Conservation (phyloP, 1,140 invertebrate species). For the Potamilus streckersoni region DNA sequence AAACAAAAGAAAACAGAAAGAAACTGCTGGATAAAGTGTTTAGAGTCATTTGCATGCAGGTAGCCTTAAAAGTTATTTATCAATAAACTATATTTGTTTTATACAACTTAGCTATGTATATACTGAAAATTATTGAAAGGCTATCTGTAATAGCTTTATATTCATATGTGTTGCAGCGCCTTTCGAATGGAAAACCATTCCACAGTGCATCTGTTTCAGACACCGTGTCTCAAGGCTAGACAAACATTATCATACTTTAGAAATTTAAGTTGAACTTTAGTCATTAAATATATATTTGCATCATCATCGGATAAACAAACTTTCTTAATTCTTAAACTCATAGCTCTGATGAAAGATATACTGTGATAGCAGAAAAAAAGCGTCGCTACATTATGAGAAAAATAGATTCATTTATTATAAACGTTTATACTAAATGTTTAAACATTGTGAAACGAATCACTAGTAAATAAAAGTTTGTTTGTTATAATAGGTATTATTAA, state of each 20-base stretch:
- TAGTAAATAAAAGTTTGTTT: background rate
- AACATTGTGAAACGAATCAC: background rate
- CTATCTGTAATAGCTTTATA: background rate
- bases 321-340: too few species aligned
- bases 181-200: background rate
- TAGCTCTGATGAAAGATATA: too few species aligned
- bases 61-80: slow-evolving; percentile 25
- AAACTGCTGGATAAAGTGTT: slow-evolving; percentile 98
- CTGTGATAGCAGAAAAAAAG: too few species aligned
- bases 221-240: background rate
- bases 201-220: background rate
- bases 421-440: too few species aligned
- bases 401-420: background rate
- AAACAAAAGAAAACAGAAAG: slow-evolving; percentile 94
- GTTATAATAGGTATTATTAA: background rate
- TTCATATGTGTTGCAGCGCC: background rate
- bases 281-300: too few species aligned
- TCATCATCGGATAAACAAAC: too few species aligned
- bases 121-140: background rate
- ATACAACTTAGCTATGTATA: background rate
- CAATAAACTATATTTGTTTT: background rate
- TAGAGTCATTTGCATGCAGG: slow-evolving; percentile 92
- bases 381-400: background rate
- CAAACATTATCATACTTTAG: background rate
- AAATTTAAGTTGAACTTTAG: too few species aligned